Conservation (phyloP, 2,113 vertebrate genomes). For the Glareola pratincola region DNA sequence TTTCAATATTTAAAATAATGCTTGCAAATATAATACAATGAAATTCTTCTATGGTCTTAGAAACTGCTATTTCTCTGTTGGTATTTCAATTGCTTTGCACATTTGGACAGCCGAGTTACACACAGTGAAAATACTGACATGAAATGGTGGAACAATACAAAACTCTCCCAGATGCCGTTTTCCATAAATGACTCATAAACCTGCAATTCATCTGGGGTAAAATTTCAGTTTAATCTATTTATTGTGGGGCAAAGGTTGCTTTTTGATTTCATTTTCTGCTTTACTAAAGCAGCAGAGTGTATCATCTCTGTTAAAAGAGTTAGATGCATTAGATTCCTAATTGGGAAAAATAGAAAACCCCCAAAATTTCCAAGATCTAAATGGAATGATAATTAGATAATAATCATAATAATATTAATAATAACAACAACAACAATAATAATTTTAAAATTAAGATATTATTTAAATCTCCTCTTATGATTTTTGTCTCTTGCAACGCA, state of each 20-base stretch:
- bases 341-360: background rate
- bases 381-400: background rate
- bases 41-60: background rate
- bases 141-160: background rate
- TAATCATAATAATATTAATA: background rate
- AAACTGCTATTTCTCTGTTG: background rate
- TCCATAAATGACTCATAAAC: background rate
- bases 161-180: background rate
- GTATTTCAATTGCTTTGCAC: background rate
- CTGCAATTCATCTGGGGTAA: background rate
- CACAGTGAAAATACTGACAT: background rate
- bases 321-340: background rate
- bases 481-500: background rate
- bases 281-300: slow-evolving; percentile 8
- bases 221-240: background rate
- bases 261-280: slow-evolving; percentile 53
- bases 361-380: background rate
- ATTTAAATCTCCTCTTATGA: background rate
- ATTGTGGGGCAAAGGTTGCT: background rate
- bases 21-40: background rate
- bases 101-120: background rate
- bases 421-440: too few relatives aligned
- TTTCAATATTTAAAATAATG: background rate
- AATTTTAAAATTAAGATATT: background rate
- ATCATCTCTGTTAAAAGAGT: background rate